phyloP scores from a whole-genome alignment of 1,140 invertebrate genomes.

The Cotesia vestalis region DNA sequence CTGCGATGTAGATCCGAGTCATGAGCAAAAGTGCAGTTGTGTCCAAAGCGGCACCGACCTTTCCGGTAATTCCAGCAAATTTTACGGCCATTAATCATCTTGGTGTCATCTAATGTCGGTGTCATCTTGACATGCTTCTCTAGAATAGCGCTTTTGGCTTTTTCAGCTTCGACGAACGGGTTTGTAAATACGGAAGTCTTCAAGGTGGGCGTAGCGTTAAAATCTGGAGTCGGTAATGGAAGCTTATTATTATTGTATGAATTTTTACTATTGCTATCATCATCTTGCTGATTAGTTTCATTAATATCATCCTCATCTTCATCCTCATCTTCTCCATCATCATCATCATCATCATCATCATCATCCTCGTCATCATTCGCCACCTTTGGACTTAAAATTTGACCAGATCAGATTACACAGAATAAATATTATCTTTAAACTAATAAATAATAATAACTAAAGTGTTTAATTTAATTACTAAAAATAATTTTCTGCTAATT shows the following conservation, averaged over 20 bases:
- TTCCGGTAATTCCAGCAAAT: constrained; percentile 94
- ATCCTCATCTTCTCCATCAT: constrained; percentile 44
- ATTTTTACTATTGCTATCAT: constrained; percentile 42
- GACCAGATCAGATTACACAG: constrained; percentile 66
- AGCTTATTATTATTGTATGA: constrained; percentile 61
- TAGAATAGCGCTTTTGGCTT: constrained; percentile 84
- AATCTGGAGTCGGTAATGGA: constrained; percentile 68
- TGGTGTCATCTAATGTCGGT: constrained; percentile 72
- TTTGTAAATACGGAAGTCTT: constrained; percentile 85
- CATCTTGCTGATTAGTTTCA: constrained; percentile 32
- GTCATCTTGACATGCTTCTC: constrained; percentile 95
- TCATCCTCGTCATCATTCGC: constrained; percentile 46
- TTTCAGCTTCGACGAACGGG: constrained; percentile 89
- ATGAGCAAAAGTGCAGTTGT: constrained; percentile 92
- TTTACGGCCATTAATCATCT: constrained; percentile 86
- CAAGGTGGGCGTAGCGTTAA: constrained; percentile 58
- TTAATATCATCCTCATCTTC: constrained; percentile 27
- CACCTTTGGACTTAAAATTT: constrained; percentile 62
- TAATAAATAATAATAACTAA: neutral
- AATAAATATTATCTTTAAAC: constrained; percentile 51
- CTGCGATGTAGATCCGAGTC: constrained; percentile 81
- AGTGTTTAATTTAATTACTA: no score
- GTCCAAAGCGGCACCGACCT: constrained; percentile 88
- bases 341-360: constrained; percentile 39
- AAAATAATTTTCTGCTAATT: no score